phyloP scores from a whole-genome alignment of 2,797 vertebrate species.

The Rhabdophis nuchalis region DNA sequence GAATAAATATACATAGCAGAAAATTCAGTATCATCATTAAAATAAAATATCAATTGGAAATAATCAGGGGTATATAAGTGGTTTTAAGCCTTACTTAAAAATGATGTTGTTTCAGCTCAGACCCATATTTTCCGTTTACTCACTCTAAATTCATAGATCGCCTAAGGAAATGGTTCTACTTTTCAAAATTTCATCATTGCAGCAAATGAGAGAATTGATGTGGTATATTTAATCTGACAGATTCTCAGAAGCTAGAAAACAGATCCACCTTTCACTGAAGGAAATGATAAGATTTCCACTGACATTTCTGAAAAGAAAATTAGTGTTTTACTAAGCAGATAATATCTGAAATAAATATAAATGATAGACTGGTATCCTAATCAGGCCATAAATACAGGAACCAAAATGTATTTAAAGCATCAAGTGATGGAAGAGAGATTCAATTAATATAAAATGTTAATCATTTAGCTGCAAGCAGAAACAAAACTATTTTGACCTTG shows the following conservation, averaged over 20 bases:
- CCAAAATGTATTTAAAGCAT: background rate
- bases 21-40: conserved; percentile 9
- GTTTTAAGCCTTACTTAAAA: conserved; percentile 40
- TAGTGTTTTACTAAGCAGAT: conserved; percentile 33
- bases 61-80: conserved; percentile 15
- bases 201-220: conserved; percentile 50
- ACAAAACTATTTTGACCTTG: background rate
- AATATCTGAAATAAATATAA: conserved; percentile 59
- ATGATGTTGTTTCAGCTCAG: conserved; percentile 36
- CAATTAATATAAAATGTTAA: background rate
- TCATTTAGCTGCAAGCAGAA: background rate
- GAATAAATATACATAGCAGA: conserved; percentile 7
- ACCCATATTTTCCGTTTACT: background rate
- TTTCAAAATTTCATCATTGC: conserved; percentile 51
- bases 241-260: conserved; percentile 52
- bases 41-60: conserved; percentile 29
- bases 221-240: conserved; percentile 52
- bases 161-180: conserved; percentile 54
- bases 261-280: conserved; percentile 7
- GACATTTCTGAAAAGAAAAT: conserved; percentile 9
- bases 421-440: background rate
- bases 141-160: background rate
- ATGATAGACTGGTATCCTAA: background rate
- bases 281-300: conserved; percentile 16
- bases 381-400: conserved; percentile 33